Evolutionary conservation across 1,140 invertebrate genomes (phyloP).

Genomic region (Psix sp.): DNA sequence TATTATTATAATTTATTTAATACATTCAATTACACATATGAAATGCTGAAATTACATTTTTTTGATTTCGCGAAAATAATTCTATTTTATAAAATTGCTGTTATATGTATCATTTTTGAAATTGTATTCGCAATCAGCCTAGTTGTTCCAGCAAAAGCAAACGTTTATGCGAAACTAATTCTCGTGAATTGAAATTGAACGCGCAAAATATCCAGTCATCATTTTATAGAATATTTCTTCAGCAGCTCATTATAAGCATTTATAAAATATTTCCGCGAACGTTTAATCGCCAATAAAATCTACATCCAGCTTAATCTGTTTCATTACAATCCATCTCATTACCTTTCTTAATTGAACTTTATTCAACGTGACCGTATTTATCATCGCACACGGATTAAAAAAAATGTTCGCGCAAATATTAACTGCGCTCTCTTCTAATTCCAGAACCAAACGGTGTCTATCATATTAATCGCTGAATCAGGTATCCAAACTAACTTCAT

Average conservation of each 20-base stretch:
- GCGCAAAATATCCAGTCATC: slow-evolving; percentile 13
- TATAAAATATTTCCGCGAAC: slow-evolving; percentile 34
- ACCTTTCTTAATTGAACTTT: slow-evolving; percentile 31
- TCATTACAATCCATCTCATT: slow-evolving; percentile 27
- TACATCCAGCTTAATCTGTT: slow-evolving; percentile 26
- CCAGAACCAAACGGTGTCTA: neutral
- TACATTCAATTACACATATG: too few species aligned
- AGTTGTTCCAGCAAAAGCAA: neutral
- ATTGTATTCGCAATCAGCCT: too few species aligned
- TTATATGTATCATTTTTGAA: too few species aligned
- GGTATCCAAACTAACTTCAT: neutral
- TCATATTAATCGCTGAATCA: slow-evolving; percentile 4
- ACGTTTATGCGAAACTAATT: too few species aligned
- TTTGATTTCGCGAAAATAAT: too few species aligned
- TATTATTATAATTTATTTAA: too few species aligned
- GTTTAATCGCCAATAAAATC: slow-evolving; percentile 39
- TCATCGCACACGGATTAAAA: slow-evolving; percentile 1
- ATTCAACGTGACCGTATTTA: slow-evolving; percentile 9
- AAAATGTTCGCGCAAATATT: neutral
- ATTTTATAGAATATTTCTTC: slow-evolving; percentile 23
- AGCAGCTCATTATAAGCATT: slow-evolving; percentile 13
- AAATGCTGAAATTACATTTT: too few species aligned
- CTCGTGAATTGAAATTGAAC: too few species aligned
- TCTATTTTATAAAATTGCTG: too few species aligned
- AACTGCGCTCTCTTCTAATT: neutral